phyloP scores from a whole-genome alignment of 2,888 invertebrate genomes.

The Callyntrura guangdongensis region DNA sequence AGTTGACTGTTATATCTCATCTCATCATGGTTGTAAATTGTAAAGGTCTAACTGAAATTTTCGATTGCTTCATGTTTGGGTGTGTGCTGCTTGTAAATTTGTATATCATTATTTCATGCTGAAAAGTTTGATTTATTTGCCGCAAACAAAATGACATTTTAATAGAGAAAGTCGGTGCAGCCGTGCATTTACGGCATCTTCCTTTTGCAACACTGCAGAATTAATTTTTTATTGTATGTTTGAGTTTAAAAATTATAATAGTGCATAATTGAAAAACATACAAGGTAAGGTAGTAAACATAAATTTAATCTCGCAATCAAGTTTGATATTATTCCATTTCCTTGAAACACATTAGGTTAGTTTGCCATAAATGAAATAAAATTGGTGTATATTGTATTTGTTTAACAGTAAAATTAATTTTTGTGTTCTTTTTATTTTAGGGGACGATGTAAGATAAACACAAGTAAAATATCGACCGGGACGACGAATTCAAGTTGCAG shows the following conservation, averaged over 20 bases:
- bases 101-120: too few species aligned
- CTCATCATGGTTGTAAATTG: too few species aligned
- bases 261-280: background rate
- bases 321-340: background rate
- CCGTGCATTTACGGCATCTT: background rate
- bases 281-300: too few species aligned
- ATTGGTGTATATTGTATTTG: background rate
- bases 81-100: background rate
- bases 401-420: background rate
- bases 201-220: background rate
- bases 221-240: too few species aligned
- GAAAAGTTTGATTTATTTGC: background rate
- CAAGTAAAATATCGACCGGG: background rate
- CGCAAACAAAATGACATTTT: background rate
- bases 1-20: too few species aligned
- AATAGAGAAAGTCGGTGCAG: background rate
- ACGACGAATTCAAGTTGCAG: background rate
- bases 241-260: too few species aligned
- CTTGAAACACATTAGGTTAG: background rate
- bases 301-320: background rate
- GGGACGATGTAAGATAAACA: background rate
- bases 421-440: background rate
- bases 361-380: background rate
- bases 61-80: background rate
- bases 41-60: background rate